These are phyloP conservation scores for Amazona finschi DNA, from an alignment of 2,797 vertebrate genomes.

Conservation along the genomic window DNA sequence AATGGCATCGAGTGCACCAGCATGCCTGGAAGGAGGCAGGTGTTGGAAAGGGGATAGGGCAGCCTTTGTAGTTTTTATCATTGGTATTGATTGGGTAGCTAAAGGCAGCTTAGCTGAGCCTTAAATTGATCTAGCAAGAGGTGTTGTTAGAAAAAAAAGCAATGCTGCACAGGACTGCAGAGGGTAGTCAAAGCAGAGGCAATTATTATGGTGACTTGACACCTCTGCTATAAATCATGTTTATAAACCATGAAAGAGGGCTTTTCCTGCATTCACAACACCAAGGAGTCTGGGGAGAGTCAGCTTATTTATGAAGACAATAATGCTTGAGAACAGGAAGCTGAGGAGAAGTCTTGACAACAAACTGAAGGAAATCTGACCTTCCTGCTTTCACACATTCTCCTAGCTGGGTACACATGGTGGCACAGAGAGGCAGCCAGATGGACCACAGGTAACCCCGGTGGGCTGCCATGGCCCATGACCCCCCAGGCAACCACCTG, in stretches of 20 bases:
- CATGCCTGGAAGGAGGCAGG: neutral
- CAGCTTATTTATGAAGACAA: neutral
- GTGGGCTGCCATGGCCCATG: neutral
- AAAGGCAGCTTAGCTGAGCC: neutral
- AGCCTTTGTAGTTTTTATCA: neutral
- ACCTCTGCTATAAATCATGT: neutral
- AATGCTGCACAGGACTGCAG: neutral
- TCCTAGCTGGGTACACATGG: neutral
- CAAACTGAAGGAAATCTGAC: neutral
- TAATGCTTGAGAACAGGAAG: neutral
- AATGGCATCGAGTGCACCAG: neutral
- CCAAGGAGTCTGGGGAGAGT: neutral
- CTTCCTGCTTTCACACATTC: neutral
- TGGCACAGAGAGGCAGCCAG: neutral
- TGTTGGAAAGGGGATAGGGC: neutral
- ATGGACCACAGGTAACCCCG: rapidly evolving
- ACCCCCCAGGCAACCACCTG: neutral
- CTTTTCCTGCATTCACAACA: neutral
- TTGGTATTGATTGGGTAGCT: neutral
- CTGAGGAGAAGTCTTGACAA: neutral
- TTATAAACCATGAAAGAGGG: neutral
- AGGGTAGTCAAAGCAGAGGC: neutral
- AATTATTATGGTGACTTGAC: neutral
- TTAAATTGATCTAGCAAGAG: neutral
- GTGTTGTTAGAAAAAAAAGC: neutral